phyloP scores from a whole-genome alignment of 2,888 invertebrate genomes.

The Nomada lathburiana region DNA sequence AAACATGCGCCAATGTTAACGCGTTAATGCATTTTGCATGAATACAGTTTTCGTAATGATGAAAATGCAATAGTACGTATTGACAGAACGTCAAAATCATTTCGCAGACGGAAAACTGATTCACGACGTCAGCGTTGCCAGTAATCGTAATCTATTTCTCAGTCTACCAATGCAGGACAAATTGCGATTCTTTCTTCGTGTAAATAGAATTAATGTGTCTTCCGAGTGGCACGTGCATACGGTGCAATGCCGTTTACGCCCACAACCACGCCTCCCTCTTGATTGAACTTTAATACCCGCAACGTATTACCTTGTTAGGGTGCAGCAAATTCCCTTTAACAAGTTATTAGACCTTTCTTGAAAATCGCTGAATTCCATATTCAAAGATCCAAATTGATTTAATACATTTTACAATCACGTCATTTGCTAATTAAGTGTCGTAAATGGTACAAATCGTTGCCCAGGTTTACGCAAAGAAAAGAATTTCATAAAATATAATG shows the following conservation, averaged over 20 bases:
- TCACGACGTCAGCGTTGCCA: not conserved
- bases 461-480: not conserved
- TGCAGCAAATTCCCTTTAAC: constrained; percentile 25
- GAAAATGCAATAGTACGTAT: too few species aligned
- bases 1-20: not conserved
- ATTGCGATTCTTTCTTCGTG: constrained; percentile 23
- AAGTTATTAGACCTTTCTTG: not conserved
- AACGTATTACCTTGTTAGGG: constrained; percentile 2
- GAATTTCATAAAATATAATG: not conserved
- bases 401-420: not conserved
- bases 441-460: too few species aligned
- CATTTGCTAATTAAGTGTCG: not conserved
- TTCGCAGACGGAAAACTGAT: not conserved
- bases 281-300: constrained; percentile 18
- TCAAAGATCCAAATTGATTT: not conserved
- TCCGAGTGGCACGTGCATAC: constrained; percentile 7
- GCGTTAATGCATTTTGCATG: not conserved
- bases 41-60: not conserved
- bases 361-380: not conserved
- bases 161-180: not conserved
- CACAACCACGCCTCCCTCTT: constrained; percentile 26
- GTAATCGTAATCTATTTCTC: constrained; percentile 9
- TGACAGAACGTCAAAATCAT: not conserved
- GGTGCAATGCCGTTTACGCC: constrained; percentile 1
- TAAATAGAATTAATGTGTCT: constrained; percentile 24